A percentile compares a stretch with the other conserved stretches of the same genome.
phyloP scores from a whole-genome alignment of 2,797 vertebrate genomes.

The Potorous gilbertii region DNA sequence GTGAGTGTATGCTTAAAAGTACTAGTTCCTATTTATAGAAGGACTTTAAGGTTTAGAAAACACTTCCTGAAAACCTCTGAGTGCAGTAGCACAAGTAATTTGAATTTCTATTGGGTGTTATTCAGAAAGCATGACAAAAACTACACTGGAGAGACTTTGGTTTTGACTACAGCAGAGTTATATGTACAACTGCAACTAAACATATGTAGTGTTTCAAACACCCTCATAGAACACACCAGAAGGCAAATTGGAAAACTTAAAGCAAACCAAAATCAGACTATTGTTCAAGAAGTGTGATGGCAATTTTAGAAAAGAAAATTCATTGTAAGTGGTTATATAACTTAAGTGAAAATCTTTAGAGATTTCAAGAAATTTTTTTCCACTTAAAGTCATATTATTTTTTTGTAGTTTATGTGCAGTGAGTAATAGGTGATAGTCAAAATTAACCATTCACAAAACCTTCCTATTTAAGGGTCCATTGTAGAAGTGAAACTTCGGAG shows the following conservation, averaged over 20 bases:
- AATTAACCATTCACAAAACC: conserved; percentile 28
- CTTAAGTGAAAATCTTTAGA: conserved; percentile 29
- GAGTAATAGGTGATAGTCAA: conserved; percentile 35
- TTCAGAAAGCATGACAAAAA: conserved; percentile 37
- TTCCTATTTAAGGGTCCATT: conserved; percentile 83
- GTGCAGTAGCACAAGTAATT: neutral
- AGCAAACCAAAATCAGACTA: neutral
- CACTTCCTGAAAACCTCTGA: neutral
- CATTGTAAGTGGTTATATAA: conserved; percentile 17
- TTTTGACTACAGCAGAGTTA: conserved; percentile 3
- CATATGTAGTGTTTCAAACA: conserved; percentile 22
- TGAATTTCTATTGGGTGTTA: conserved; percentile 17
- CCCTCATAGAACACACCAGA: conserved; percentile 23
- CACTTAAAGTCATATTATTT: conserved; percentile 34
- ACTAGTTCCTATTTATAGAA: neutral
- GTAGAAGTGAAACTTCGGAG: conserved; percentile 82
- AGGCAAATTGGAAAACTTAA: conserved; percentile 14
- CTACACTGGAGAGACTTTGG: neutral
- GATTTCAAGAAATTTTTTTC: conserved; percentile 52
- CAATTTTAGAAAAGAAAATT: neutral
- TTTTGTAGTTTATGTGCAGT: conserved; percentile 38
- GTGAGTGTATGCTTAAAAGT: neutral
- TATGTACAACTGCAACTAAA: neutral
- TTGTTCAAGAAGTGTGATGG: neutral
- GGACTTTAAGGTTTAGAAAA: neutral